These are phyloP conservation scores for Equus quagga DNA, from an alignment of 2,113 vertebrate species.

Conservation along the genomic window DNA sequence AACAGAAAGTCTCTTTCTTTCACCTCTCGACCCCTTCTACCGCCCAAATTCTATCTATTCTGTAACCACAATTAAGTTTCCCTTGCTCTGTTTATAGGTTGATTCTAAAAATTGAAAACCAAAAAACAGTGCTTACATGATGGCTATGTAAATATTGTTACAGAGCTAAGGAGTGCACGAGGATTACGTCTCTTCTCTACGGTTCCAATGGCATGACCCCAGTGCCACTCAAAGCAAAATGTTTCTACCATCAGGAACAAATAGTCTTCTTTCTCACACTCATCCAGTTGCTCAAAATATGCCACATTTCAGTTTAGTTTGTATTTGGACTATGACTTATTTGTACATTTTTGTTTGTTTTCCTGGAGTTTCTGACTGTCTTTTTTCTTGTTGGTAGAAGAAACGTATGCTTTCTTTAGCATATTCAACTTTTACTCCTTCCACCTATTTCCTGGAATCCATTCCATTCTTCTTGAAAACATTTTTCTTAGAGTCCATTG, in stretches of 20 bases:
- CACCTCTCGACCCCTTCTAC: background rate
- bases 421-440: background rate
- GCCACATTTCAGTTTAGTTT: background rate
- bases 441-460: background rate
- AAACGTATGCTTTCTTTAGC: background rate
- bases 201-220: background rate
- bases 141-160: conserved; percentile 55
- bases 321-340: background rate
- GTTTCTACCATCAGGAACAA: background rate
- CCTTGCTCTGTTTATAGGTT: conserved; percentile 66
- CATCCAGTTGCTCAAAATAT: background rate
- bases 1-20: background rate
- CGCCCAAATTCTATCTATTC: conserved; percentile 32
- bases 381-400: background rate
- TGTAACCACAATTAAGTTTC: conserved; percentile 50
- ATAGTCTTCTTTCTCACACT: background rate
- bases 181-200: conserved; percentile 9
- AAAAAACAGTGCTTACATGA: conserved; percentile 30
- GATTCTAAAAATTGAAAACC: conserved; percentile 69
- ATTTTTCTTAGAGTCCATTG: background rate
- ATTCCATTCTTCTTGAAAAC: conserved; percentile 9
- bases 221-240: background rate
- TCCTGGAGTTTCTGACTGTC: background rate
- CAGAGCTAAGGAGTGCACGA: background rate
- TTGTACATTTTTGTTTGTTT: background rate